These are phyloP conservation scores for Sorex maritimensis DNA, from an alignment of 2,797 vertebrate genomes.

Conservation along the genomic window DNA sequence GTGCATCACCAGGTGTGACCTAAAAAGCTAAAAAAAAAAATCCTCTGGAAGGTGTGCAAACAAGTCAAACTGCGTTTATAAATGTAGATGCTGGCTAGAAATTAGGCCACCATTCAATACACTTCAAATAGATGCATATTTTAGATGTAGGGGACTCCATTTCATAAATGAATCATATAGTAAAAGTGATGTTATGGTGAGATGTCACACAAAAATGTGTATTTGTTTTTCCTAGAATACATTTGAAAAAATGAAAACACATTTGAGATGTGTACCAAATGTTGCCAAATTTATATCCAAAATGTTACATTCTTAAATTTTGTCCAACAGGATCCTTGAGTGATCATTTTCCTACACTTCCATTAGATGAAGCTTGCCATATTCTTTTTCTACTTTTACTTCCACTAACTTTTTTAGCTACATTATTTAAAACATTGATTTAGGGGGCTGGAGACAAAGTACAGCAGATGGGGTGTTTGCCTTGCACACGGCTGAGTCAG, in stretches of 20 bases:
- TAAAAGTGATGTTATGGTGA: conserved; percentile 22
- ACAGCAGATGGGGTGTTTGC: too few relatives aligned
- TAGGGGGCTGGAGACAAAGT: not conserved
- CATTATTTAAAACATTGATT: conserved; percentile 13
- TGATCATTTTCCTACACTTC: not conserved
- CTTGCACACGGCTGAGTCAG: too few relatives aligned
- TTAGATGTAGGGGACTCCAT: not conserved
- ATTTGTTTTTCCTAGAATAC: conserved; percentile 67
- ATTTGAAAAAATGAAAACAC: conserved; percentile 12
- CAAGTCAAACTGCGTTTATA: not conserved
- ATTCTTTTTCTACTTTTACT: conserved; percentile 14
- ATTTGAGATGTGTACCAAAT: conserved; percentile 59
- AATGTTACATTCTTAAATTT: conserved; percentile 15
- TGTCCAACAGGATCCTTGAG: not conserved
- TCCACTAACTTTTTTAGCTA: conserved; percentile 20
- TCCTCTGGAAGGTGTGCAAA: not conserved
- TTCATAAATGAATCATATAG: not conserved
- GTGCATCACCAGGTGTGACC: too few relatives aligned
- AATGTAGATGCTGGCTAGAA: not conserved
- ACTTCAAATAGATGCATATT: conserved; percentile 39
- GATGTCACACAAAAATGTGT: not conserved
- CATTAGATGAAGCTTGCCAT: not conserved
- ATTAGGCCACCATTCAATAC: not conserved
- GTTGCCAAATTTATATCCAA: conserved; percentile 58
- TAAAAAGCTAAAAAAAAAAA: too few relatives aligned